Conservation (phyloP, 2,113 vertebrate genomes). For the Leptobrachium ailaonicum region DNA sequence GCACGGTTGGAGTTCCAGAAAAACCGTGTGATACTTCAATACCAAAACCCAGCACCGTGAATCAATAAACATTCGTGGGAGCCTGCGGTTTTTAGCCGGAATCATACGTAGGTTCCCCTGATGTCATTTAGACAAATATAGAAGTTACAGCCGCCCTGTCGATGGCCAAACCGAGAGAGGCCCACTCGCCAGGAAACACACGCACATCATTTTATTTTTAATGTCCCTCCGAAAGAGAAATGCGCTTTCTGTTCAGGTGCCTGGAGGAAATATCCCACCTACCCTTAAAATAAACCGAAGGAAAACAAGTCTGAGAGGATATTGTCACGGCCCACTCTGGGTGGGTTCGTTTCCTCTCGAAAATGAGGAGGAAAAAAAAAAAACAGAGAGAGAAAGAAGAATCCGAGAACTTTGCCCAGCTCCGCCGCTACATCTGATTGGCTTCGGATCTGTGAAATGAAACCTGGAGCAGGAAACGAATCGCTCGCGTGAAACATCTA, state of each 20-base stretch:
- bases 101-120: background rate
- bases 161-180: background rate
- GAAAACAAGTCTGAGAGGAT: conserved; percentile 59
- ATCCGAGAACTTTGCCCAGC: conserved; percentile 60
- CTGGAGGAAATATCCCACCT: conserved; percentile 17
- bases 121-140: background rate
- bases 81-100: conserved; percentile 1
- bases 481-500: background rate
- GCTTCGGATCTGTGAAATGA: conserved; percentile 51
- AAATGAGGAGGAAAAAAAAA: conserved; percentile 45
- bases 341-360: conserved; percentile 68
- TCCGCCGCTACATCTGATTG: conserved; percentile 73
- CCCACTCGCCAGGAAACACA: background rate
- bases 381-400: conserved; percentile 32
- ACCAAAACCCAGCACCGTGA: background rate
- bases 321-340: conserved; percentile 57
- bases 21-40: too few relatives aligned
- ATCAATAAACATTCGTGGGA: background rate
- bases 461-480: background rate
- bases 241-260: conserved; percentile 8
- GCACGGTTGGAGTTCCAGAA: too few relatives aligned
- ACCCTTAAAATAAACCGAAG: conserved; percentile 49
- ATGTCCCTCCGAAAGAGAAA: background rate
- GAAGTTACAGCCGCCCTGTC: background rate
- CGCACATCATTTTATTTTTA: background rate